These are phyloP conservation scores for Pachycephus smyrnensis DNA, from an alignment of 2,888 invertebrate species.

Conservation along the genomic window DNA sequence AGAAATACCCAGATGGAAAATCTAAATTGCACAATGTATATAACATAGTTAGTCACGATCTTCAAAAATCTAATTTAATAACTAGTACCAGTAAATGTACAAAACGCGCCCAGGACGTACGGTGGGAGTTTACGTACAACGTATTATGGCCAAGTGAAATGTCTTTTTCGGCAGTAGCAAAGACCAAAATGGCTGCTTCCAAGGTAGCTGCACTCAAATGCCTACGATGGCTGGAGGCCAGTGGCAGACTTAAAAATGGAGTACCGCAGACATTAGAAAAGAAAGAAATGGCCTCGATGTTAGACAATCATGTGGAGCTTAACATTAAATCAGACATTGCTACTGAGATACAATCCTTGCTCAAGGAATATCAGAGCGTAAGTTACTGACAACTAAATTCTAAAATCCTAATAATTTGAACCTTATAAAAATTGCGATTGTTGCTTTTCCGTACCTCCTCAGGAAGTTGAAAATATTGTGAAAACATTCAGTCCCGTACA, in stretches of 20 bases:
- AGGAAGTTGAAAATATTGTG: neutral
- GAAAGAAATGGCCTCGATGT: conserved; percentile 61
- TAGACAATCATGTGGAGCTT: conserved; percentile 56
- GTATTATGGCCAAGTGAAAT: conserved; percentile 73
- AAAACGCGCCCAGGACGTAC: conserved; percentile 48
- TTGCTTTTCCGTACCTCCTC: neutral
- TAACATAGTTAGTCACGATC: conserved; percentile 66
- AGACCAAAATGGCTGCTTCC: conserved; percentile 71
- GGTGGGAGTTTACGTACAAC: conserved; percentile 69
- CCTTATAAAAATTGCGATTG: neutral
- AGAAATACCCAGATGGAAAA: too few relatives aligned
- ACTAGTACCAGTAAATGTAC: conserved; percentile 33
- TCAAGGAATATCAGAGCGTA: conserved; percentile 66
- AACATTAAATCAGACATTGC: conserved; percentile 62
- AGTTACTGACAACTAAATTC: conserved; percentile 54
- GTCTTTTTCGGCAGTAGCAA: conserved; percentile 69
- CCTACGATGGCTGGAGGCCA: conserved; percentile 70
- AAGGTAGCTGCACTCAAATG: conserved; percentile 70
- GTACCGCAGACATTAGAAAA: conserved; percentile 69
- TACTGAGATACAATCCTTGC: conserved; percentile 65
- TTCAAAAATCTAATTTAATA: conserved; percentile 61
- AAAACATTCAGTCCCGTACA: neutral
- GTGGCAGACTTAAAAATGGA: conserved; percentile 68
- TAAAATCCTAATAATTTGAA: neutral
- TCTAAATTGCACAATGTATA: conserved; percentile 63